Conservation (phyloP, 2,888 invertebrate genomes). For the Beris morrisii region DNA sequence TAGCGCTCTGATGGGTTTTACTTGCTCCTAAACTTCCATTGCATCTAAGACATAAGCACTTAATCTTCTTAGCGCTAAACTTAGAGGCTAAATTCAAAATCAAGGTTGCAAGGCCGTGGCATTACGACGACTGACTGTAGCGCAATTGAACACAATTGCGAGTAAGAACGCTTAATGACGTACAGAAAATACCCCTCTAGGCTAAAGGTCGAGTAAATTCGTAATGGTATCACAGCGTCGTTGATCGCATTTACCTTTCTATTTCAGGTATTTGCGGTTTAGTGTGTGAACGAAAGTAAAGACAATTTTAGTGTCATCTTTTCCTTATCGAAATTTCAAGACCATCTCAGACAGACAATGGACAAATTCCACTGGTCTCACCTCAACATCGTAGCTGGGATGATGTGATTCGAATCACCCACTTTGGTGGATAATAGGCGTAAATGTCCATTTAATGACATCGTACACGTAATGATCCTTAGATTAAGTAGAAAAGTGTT, state of each 20-base stretch:
- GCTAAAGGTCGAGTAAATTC: constrained; percentile 22
- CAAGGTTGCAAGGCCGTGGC: constrained; percentile 22
- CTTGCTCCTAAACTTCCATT: neutral
- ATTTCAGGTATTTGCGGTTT: neutral
- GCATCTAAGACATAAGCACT: neutral
- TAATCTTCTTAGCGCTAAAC: constrained; percentile 23
- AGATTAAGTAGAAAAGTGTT: constrained; percentile 2
- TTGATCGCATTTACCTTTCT: constrained; percentile 12
- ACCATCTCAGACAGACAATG: neutral
- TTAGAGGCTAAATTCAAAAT: constrained; percentile 12
- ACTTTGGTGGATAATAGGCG: neutral
- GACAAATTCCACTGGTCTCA: constrained; percentile 8
- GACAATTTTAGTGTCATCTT: neutral
- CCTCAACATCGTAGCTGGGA: neutral
- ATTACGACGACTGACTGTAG: too few relatives aligned
- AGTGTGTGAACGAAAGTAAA: constrained; percentile 18
- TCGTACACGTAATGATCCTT: neutral
- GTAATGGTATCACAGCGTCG: constrained; percentile 4
- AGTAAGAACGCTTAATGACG: constrained; percentile 23
- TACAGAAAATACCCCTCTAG: constrained; percentile 9
- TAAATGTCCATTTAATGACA: constrained; percentile 21
- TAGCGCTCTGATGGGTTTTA: neutral
- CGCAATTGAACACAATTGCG: neutral
- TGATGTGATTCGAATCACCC: constrained; percentile 23
- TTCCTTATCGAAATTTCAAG: constrained; percentile 7